phyloP scores from a whole-genome alignment of 2,113 vertebrate species.

The Eidolon helvum region DNA sequence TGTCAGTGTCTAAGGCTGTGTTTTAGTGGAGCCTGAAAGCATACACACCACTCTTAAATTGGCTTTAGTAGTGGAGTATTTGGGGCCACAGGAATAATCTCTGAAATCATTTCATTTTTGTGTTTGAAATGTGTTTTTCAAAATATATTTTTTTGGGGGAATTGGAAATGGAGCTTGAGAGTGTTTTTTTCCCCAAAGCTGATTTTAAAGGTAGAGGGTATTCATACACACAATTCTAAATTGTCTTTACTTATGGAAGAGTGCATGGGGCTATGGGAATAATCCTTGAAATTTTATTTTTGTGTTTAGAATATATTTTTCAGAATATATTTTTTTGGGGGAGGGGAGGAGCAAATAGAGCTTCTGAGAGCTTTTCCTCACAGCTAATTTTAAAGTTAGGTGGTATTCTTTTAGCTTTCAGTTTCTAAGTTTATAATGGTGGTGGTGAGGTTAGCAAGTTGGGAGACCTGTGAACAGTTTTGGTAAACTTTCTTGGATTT shows the following conservation, averaged over 20 bases:
- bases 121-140: not conserved
- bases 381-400: not conserved
- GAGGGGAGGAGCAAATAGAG: not conserved
- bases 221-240: not conserved
- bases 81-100: not conserved
- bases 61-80: not conserved
- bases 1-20: not conserved
- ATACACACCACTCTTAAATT: not conserved
- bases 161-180: no score
- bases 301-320: slow-evolving; percentile 16
- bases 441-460: not conserved
- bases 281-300: not conserved
- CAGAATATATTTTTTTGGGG: not conserved
- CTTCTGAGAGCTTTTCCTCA: not conserved
- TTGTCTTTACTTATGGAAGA: not conserved
- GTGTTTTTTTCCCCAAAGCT: not conserved
- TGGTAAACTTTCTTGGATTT: not conserved
- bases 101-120: not conserved
- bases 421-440: not conserved
- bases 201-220: not conserved
- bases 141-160: not conserved
- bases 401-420: not conserved
- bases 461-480: not conserved
- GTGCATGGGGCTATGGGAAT: not conserved
- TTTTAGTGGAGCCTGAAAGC: not conserved